phyloP scores from a whole-genome alignment of 2,797 vertebrate species.

The Sebastes hubbsi region DNA sequence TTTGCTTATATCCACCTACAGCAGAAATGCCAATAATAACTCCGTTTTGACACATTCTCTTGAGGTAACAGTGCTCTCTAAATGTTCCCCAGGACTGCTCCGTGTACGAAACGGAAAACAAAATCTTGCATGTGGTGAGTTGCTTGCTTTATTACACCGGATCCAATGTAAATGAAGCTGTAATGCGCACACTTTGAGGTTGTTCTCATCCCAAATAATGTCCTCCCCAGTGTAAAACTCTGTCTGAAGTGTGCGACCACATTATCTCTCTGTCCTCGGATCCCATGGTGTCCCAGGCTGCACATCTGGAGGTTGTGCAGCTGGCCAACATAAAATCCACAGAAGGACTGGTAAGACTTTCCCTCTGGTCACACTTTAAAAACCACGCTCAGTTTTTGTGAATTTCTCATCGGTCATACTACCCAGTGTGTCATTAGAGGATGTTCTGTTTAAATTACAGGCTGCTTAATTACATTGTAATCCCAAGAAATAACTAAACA shows the following conservation, averaged over 20 bases:
- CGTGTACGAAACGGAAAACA: constrained; percentile 98
- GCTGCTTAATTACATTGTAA: background rate
- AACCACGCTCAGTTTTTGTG: background rate
- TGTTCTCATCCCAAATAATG: constrained; percentile 21
- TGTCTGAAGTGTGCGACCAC: constrained; percentile 97
- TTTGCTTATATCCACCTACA: constrained; percentile 79
- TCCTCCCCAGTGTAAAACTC: constrained; percentile 92
- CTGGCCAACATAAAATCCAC: constrained; percentile 98
- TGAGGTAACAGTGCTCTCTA: constrained; percentile 68
- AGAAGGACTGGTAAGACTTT: constrained; percentile 95
- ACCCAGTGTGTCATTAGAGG: background rate
- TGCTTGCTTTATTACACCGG: constrained; percentile 17
- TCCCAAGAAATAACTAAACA: background rate
- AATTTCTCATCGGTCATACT: background rate
- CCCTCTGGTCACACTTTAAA: background rate
- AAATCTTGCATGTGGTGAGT: constrained; percentile 99
- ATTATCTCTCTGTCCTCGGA: constrained; percentile 98
- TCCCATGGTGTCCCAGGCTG: constrained; percentile 97
- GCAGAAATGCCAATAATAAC: constrained; percentile 76
- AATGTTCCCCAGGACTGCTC: constrained; percentile 91
- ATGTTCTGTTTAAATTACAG: background rate
- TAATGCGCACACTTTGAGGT: background rate
- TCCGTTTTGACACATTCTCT: constrained; percentile 73
- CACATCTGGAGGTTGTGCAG: constrained; percentile 98
- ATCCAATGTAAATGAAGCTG: background rate